Conservation (phyloP, 2,797 vertebrate genomes). For the Mallotus villosus region DNA sequence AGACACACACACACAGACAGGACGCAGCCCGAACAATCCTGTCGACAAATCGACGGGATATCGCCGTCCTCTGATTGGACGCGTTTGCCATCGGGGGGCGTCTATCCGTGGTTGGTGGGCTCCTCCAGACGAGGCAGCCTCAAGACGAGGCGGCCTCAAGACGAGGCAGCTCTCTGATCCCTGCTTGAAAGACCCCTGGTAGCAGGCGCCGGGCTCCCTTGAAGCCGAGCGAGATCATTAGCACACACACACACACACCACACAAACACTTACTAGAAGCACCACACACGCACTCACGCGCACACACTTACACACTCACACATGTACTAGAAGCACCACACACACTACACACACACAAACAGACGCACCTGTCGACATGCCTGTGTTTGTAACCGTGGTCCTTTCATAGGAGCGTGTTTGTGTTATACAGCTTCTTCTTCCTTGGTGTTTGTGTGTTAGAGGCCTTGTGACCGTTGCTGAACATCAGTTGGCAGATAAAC, state of each 20-base stretch:
- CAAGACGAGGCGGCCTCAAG: no score
- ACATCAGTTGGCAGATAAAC: neutral
- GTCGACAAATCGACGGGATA: conserved; percentile 61
- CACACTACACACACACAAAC: conserved; percentile 3
- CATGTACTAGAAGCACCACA: neutral
- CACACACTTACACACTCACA: neutral
- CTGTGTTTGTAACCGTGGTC: neutral
- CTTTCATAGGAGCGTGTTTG: neutral
- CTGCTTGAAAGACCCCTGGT: conserved; percentile 73
- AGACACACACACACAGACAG: conserved; percentile 62
- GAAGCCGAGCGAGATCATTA: neutral
- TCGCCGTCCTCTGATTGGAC: conserved; percentile 64
- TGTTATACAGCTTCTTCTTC: conserved; percentile 55
- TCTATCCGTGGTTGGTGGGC: conserved; percentile 58
- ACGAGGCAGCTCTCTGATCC: conserved; percentile 70
- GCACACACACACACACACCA: neutral
- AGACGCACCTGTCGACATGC: neutral
- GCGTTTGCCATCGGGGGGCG: conserved; percentile 49
- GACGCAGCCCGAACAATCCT: conserved; percentile 67
- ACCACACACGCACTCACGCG: neutral
- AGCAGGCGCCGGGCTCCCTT: conserved; percentile 49
- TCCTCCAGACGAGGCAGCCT: conserved; percentile 67
- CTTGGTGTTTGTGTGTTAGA: no score
- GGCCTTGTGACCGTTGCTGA: no score
- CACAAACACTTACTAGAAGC: neutral